These are phyloP conservation scores for Nyctibius bracteatus DNA, from an alignment of 2,113 vertebrate species.

Conservation along the genomic window DNA sequence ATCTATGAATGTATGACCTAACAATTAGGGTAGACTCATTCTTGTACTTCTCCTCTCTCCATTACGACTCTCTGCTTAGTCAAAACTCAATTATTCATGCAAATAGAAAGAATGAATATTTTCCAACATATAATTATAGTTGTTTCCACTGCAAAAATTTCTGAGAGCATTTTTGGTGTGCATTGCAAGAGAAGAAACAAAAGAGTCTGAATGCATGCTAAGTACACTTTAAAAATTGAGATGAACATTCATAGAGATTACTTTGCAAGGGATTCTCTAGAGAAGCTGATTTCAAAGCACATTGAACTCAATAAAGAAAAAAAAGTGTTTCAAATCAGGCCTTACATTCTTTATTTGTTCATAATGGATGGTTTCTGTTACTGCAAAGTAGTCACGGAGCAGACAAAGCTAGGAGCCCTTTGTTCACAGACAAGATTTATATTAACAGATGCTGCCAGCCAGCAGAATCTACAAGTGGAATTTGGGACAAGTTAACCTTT, in stretches of 20 bases:
- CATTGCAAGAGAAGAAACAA: background rate
- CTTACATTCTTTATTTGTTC: background rate
- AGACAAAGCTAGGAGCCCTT: background rate
- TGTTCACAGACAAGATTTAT: background rate
- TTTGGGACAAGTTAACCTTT: background rate
- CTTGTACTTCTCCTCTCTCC: background rate
- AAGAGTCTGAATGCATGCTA: background rate
- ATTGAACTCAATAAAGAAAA: background rate
- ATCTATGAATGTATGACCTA: background rate
- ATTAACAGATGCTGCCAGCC: background rate
- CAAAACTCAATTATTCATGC: slow-evolving; percentile 30
- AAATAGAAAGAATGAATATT: slow-evolving; percentile 31
- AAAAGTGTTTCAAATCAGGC: background rate
- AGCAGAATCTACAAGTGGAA: background rate
- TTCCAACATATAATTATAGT: background rate
- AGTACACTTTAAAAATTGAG: slow-evolving; percentile 36
- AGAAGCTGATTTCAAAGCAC: background rate
- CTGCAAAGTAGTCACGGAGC: background rate
- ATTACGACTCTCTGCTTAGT: background rate
- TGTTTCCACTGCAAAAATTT: background rate
- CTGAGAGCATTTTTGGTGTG: background rate
- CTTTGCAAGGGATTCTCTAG: background rate
- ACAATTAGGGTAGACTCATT: background rate
- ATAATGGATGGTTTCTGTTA: background rate
- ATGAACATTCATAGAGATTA: background rate